Evolutionary conservation across 1,140 invertebrate genomes (phyloP).

Genomic region (Samia ricini): DNA sequence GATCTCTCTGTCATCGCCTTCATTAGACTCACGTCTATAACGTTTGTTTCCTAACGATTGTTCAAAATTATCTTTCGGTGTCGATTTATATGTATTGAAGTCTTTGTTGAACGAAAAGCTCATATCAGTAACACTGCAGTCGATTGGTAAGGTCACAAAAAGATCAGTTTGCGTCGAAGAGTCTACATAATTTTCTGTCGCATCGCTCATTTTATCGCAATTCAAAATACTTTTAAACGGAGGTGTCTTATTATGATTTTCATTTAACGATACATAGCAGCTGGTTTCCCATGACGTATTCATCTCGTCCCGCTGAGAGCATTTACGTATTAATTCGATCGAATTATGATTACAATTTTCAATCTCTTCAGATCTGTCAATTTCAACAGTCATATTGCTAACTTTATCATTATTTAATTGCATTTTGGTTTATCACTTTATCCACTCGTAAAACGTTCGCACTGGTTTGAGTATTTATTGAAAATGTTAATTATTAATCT

Average conservation of each 20-base stretch:
- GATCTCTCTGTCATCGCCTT: conserved; percentile 37
- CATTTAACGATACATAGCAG: conserved; percentile 39
- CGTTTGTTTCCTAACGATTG: conserved; percentile 43
- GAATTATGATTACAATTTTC: conserved; percentile 41
- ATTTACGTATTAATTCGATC: conserved; percentile 59
- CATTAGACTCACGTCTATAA: conserved; percentile 40
- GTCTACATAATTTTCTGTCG: conserved; percentile 29
- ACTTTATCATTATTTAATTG: conserved; percentile 33
- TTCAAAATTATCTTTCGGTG: conserved; percentile 41
- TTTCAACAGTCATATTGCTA: conserved; percentile 25
- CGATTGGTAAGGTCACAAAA: conserved; percentile 25
- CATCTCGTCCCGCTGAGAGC: conserved; percentile 34
- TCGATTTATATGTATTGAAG: conserved; percentile 39
- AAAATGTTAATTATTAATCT: not conserved
- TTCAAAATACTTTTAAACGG: conserved; percentile 53
- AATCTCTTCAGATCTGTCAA: conserved; percentile 29
- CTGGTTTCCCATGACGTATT: conserved; percentile 59
- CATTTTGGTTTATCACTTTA: conserved; percentile 21
- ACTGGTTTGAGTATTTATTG: not conserved
- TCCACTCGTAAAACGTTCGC: not conserved
- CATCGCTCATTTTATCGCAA: conserved; percentile 36
- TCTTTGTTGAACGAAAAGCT: conserved; percentile 51
- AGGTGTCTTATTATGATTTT: conserved; percentile 41
- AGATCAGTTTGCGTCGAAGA: conserved; percentile 54
- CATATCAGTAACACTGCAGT: conserved; percentile 37